Evolutionary conservation across 2,113 vertebrate species (phyloP).

Genomic region (Gnathonemus echidnorhynchus): DNA sequence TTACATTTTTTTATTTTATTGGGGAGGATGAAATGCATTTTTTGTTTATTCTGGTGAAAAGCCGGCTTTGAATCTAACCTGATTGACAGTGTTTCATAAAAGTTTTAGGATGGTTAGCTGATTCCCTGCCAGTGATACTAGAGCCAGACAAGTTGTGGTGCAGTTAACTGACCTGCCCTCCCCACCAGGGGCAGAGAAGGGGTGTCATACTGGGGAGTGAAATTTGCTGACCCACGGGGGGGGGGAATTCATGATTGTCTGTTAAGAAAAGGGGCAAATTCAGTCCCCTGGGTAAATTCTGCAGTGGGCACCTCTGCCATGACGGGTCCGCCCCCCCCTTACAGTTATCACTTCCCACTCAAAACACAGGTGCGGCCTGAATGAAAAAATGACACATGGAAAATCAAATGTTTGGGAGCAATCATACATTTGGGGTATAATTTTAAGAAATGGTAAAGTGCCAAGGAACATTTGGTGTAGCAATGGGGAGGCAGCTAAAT

Average conservation of each 20-base stretch:
- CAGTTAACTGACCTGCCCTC: too few relatives aligned
- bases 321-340: not conserved
- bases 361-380: not conserved
- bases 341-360: not conserved
- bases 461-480: not conserved
- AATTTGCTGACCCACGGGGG: too few relatives aligned
- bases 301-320: not conserved
- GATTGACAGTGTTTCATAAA: too few relatives aligned
- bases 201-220: too few relatives aligned
- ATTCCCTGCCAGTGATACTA: too few relatives aligned
- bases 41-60: too few relatives aligned
- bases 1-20: too few relatives aligned
- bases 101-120: too few relatives aligned
- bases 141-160: too few relatives aligned
- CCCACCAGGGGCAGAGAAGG: too few relatives aligned
- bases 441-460: not conserved
- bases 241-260: not conserved
- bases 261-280: not conserved
- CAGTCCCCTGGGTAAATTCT: not conserved
- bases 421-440: not conserved
- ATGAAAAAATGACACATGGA: not conserved
- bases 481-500: not conserved
- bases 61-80: too few relatives aligned
- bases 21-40: too few relatives aligned
- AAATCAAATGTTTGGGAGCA: not conserved